Evolutionary conservation across 2,113 vertebrate species (phyloP).

Genomic region (Paraplagusia blochii): DNA sequence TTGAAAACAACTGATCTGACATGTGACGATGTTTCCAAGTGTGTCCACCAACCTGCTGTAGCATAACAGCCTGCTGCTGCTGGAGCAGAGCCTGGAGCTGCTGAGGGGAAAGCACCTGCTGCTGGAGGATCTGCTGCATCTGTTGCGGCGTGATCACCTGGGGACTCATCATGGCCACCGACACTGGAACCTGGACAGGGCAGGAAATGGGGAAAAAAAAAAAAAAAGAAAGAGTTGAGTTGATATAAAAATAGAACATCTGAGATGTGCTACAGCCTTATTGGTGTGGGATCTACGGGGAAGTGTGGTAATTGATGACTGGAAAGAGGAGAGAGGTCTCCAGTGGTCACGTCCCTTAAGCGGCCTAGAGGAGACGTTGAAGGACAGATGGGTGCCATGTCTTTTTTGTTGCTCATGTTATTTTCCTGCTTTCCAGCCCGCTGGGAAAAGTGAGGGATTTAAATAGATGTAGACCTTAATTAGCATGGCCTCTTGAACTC

Average conservation of each 20-base stretch:
- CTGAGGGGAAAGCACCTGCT: conserved; percentile 97
- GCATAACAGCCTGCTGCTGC: conserved; percentile 98
- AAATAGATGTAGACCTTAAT: conserved; percentile 78
- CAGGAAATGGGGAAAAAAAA: not conserved
- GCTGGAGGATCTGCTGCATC: conserved; percentile 99
- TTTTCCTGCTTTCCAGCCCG: conserved; percentile 50
- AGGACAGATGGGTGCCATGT: conserved; percentile 69
- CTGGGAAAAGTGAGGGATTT: conserved; percentile 65
- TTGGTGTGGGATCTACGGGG: conserved; percentile 45
- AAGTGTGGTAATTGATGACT: conserved; percentile 54
- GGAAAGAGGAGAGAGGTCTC: conserved; percentile 48
- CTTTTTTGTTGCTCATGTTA: conserved; percentile 61
- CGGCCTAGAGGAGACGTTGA: conserved; percentile 65
- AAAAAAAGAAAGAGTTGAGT: not conserved
- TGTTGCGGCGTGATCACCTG: conserved; percentile 99
- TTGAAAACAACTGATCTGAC: conserved; percentile 20
- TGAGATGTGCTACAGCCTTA: conserved; percentile 20
- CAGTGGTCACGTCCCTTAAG: conserved; percentile 41
- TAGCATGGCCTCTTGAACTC: conserved; percentile 73
- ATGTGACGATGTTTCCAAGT: conserved; percentile 2
- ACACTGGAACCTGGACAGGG: conserved; percentile 88
- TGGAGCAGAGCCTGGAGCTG: conserved; percentile 98
- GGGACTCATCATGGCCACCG: conserved; percentile 99
- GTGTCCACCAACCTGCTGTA: conserved; percentile 87
- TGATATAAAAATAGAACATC: conserved; percentile 26